Percentiles rank a stretch among this genome's conserved stretches.
Evolutionary conservation across 2,888 invertebrate genomes (phyloP).

Genomic region (Malacosoma neustria): DNA sequence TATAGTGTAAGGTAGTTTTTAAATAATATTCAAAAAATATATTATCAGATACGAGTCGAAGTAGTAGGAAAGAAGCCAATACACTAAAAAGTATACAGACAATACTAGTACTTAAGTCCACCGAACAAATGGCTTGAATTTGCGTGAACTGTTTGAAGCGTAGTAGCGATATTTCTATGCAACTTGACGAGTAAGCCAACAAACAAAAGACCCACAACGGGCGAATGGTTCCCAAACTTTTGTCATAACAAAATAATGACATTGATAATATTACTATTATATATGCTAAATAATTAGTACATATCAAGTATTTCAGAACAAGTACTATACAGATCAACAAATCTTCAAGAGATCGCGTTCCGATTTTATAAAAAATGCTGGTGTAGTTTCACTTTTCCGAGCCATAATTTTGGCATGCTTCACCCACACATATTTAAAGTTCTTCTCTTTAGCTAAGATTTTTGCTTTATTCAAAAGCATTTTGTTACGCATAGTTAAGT

Average conservation of each 20-base stretch:
- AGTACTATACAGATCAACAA: too few species aligned
- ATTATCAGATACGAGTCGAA: not conserved
- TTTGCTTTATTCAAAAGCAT: constrained; percentile 6
- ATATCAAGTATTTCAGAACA: too few species aligned
- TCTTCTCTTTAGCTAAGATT: constrained; percentile 3
- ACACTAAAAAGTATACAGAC: not conserved
- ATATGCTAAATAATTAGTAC: too few species aligned
- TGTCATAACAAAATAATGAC: too few species aligned
- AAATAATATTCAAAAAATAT: not conserved
- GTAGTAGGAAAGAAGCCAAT: not conserved
- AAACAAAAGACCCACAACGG: not conserved
- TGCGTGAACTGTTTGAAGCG: not conserved
- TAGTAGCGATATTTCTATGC: not conserved
- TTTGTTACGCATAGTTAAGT: constrained; percentile 8
- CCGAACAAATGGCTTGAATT: not conserved
- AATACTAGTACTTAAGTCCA: not conserved
- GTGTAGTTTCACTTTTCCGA: constrained; percentile 8
- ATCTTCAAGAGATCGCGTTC: constrained; percentile 9
- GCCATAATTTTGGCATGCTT: constrained; percentile 6
- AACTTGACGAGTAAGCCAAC: not conserved
- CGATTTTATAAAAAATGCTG: constrained; percentile 5
- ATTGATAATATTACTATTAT: too few species aligned
- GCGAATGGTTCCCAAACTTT: too few species aligned
- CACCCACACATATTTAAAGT: constrained; percentile 10
- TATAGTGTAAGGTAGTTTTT: too few species aligned